Conservation (phyloP, 2,797 vertebrate species). For the Trichosurus vulpecula region DNA sequence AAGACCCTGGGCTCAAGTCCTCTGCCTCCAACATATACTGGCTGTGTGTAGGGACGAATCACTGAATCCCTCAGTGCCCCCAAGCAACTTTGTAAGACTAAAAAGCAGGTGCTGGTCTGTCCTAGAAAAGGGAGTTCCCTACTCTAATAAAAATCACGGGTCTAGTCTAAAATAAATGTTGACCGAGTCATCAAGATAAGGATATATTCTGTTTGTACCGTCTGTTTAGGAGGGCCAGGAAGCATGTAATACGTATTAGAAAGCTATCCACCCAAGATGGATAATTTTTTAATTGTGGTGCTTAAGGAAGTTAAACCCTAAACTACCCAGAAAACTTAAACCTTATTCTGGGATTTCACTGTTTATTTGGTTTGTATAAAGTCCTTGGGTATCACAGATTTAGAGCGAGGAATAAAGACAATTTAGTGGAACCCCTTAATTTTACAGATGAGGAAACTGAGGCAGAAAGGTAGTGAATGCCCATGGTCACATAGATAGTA, state of each 20-base stretch:
- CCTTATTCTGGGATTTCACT: neutral
- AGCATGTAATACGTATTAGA: neutral
- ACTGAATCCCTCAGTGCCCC: neutral
- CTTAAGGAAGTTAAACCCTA: neutral
- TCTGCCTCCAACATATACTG: neutral
- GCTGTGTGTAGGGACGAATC: neutral
- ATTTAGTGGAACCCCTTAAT: neutral
- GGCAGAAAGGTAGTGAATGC: neutral
- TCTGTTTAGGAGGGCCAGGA: neutral
- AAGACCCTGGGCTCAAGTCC: neutral
- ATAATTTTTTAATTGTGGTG: neutral
- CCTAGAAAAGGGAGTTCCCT: neutral
- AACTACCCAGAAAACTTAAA: neutral
- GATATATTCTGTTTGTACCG: neutral
- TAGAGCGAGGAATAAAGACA: neutral
- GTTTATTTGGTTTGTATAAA: neutral
- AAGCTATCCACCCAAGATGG: neutral
- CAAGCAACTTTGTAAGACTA: neutral
- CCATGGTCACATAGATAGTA: neutral
- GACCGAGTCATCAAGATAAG: neutral
- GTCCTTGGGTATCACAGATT: neutral
- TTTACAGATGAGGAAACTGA: neutral
- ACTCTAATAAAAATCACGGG: neutral
- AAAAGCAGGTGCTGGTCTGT: neutral
- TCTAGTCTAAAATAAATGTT: neutral